Percentiles rank a stretch among this genome's conserved stretches.
Conservation (phyloP, 2,797 vertebrate genomes). For the Vultur gryphus region DNA sequence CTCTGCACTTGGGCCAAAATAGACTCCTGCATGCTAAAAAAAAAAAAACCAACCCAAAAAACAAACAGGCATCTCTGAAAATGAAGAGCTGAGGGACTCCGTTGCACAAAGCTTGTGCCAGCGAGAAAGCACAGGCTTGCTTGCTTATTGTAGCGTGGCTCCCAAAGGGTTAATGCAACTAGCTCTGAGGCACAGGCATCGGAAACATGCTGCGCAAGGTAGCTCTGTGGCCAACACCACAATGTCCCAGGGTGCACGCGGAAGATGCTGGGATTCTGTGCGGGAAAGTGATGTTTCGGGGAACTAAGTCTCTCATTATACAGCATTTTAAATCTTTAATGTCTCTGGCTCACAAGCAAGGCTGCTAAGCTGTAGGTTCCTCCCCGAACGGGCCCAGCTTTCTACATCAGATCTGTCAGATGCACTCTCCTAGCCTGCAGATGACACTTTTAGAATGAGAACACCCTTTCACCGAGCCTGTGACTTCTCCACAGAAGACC, state of each 20-base stretch:
- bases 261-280: not conserved
- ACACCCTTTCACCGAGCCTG: not conserved
- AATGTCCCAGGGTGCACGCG: rapidly evolving
- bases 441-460: not conserved
- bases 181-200: not conserved
- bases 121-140: not conserved
- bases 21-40: constrained; percentile 89
- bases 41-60: not conserved
- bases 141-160: not conserved
- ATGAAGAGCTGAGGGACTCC: not conserved
- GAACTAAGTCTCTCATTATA: not conserved
- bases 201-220: not conserved
- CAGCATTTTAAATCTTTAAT: not conserved
- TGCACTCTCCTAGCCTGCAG: not conserved
- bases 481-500: not conserved
- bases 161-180: not conserved
- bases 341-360: not conserved
- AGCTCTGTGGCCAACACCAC: not conserved
- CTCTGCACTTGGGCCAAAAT: constrained; percentile 93
- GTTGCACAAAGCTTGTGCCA: not conserved
- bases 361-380: not conserved
- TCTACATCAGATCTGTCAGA: not conserved
- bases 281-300: not conserved
- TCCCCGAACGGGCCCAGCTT: not conserved
- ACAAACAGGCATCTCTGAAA: not conserved